These are phyloP conservation scores for Mylabris sibirica DNA, from an alignment of 2,888 invertebrate genomes.

Conservation along the genomic window DNA sequence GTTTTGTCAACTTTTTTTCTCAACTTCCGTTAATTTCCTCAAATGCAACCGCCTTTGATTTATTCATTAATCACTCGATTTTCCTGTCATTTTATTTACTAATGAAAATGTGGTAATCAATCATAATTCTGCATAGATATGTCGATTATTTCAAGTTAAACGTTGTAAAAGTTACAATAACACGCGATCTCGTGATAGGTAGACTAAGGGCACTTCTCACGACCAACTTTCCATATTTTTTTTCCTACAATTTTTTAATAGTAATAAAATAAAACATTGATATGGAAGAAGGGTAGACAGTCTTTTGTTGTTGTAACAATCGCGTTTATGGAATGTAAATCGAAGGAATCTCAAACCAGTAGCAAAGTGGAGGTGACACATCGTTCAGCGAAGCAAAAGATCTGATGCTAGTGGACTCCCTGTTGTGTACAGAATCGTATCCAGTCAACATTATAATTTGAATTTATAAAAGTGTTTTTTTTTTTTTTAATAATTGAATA, in stretches of 20 bases:
- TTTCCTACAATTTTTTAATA: conserved; percentile 18
- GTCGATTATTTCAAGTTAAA: conserved; percentile 24
- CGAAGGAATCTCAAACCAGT: conserved; percentile 56
- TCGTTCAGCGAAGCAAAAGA: conserved; percentile 56
- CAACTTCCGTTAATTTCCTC: background rate
- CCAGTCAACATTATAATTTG: conserved; percentile 11
- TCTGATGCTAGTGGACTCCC: conserved; percentile 52
- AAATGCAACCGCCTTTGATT: background rate
- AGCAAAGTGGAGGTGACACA: conserved; percentile 58
- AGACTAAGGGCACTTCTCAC: conserved; percentile 29
- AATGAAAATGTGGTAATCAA: background rate
- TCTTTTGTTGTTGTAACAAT: conserved; percentile 51
- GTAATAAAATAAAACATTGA: conserved; percentile 13
- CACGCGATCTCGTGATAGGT: conserved; percentile 30
- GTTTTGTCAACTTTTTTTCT: background rate
- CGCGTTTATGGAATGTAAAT: conserved; percentile 58
- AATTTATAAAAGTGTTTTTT: conserved; percentile 10
- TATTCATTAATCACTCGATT: background rate
- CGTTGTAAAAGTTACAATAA: conserved; percentile 15
- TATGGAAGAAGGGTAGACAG: conserved; percentile 34
- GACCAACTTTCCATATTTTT: conserved; percentile 15
- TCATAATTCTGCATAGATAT: conserved; percentile 15
- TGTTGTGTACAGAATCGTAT: conserved; percentile 21
- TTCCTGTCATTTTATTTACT: background rate
- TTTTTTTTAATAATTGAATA: conserved; percentile 14